Evolutionary conservation across 2,888 invertebrate genomes (phyloP).

Genomic region (Furcula furcula): DNA sequence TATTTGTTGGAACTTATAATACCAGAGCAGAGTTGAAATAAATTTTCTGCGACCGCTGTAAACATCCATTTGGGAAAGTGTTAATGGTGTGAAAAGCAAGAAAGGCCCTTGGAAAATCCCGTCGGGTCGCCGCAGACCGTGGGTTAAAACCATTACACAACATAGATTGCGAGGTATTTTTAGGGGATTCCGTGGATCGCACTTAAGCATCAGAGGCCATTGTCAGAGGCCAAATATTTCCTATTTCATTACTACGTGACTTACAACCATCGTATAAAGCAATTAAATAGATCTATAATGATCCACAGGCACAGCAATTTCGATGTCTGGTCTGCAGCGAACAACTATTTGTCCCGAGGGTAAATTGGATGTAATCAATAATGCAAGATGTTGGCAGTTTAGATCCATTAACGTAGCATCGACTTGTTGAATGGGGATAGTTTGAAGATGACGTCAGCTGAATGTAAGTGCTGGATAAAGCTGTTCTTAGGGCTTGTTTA

Average conservation of each 20-base stretch:
- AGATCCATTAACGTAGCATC: background rate
- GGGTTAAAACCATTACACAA: background rate
- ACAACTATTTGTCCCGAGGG: too few relatives aligned
- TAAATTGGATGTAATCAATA: too few relatives aligned
- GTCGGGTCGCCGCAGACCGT: background rate
- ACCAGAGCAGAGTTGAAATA: too few relatives aligned
- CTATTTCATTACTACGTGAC: too few relatives aligned
- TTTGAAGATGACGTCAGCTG: background rate
- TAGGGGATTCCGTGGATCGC: conserved; percentile 2
- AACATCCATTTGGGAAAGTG: background rate
- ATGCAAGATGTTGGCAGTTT: background rate
- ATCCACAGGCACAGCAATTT: too few relatives aligned
- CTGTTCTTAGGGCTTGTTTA: too few relatives aligned
- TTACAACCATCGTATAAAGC: conserved; percentile 6
- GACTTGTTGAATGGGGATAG: background rate
- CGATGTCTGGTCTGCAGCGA: too few relatives aligned
- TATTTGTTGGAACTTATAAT: too few relatives aligned
- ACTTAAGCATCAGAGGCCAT: conserved; percentile 6
- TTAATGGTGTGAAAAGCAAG: background rate
- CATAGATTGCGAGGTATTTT: conserved; percentile 8
- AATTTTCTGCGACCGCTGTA: too few relatives aligned
- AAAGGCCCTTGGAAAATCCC: background rate
- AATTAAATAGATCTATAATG: too few relatives aligned
- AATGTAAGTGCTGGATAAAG: too few relatives aligned
- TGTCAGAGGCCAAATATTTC: too few relatives aligned